Conservation (phyloP, 2,888 invertebrate genomes). For the Nomada hirtipes region DNA sequence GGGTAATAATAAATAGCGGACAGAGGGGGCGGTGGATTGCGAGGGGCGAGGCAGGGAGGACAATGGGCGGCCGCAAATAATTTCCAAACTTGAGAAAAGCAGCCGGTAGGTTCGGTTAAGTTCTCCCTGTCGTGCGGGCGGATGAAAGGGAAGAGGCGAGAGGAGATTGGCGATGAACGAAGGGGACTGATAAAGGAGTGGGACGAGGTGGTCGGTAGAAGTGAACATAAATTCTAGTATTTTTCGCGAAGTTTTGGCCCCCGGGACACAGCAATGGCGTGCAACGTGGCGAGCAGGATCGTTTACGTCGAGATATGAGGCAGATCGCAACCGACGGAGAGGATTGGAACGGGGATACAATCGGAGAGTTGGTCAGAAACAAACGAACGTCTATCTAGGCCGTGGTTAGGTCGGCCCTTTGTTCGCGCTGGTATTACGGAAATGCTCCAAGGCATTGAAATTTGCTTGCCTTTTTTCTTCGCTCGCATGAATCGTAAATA, state of each 20-base stretch:
- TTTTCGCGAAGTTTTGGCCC: constrained; percentile 81
- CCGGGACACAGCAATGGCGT: constrained; percentile 80
- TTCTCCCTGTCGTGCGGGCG: constrained; percentile 54
- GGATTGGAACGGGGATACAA: constrained; percentile 30
- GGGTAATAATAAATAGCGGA: constrained; percentile 81
- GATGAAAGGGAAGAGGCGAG: constrained; percentile 55
- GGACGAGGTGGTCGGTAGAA: constrained; percentile 56
- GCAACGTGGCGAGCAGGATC: constrained; percentile 76
- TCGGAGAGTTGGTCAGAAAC: constrained; percentile 51
- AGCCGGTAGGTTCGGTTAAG: constrained; percentile 63
- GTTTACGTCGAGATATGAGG: constrained; percentile 78
- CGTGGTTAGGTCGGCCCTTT: constrained; percentile 44
- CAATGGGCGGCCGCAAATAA: constrained; percentile 73
- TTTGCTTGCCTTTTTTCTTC: constrained; percentile 39
- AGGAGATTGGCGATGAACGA: constrained; percentile 41
- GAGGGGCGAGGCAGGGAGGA: constrained; percentile 59
- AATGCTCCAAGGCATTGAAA: constrained; percentile 53
- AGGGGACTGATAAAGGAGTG: constrained; percentile 34
- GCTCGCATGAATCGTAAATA: constrained; percentile 18
- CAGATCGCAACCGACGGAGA: constrained; percentile 54
- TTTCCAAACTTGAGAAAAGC: constrained; percentile 72
- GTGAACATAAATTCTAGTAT: constrained; percentile 77
- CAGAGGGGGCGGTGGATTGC: neutral
- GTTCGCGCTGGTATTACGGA: constrained; percentile 49
- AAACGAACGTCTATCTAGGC: constrained; percentile 58